Conservation (phyloP, 1,140 invertebrate genomes). For the Berghia stephanieae region DNA sequence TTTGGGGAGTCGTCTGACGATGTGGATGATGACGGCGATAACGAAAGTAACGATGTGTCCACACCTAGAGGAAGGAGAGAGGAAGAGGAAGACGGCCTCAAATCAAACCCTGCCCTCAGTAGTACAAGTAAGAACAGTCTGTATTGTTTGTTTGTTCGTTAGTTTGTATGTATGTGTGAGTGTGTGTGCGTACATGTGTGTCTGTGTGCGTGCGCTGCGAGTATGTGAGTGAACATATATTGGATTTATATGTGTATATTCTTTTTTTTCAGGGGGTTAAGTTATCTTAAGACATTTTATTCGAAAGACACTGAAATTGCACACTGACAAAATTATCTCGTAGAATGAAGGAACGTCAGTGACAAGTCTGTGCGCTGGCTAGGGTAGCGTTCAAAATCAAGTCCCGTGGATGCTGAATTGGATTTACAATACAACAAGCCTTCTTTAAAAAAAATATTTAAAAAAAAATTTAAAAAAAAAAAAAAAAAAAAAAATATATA, state of each 20-base stretch:
- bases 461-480: no score
- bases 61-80: constrained; percentile 11
- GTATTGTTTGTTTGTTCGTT: not conserved
- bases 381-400: no score
- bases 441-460: no score
- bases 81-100: constrained; percentile 33
- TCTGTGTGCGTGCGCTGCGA: constrained; percentile 12
- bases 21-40: constrained; percentile 23
- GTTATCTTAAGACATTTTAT: no score
- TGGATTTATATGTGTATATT: constrained; percentile 5
- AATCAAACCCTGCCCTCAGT: constrained; percentile 41
- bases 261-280: not conserved
- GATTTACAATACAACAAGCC: no score
- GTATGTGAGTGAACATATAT: not conserved
- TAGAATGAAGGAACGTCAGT: no score
- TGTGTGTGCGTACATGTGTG: constrained; percentile 4
- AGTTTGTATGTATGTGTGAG: not conserved
- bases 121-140: constrained; percentile 32
- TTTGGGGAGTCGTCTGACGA: constrained; percentile 38
- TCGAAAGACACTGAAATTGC: no score
- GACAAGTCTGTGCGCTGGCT: no score
- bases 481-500: no score
- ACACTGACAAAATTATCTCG: no score
- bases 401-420: no score
- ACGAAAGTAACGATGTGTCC: constrained; percentile 4